Conservation (phyloP, 1,140 invertebrate genomes). For the Cyclina sinensis region DNA sequence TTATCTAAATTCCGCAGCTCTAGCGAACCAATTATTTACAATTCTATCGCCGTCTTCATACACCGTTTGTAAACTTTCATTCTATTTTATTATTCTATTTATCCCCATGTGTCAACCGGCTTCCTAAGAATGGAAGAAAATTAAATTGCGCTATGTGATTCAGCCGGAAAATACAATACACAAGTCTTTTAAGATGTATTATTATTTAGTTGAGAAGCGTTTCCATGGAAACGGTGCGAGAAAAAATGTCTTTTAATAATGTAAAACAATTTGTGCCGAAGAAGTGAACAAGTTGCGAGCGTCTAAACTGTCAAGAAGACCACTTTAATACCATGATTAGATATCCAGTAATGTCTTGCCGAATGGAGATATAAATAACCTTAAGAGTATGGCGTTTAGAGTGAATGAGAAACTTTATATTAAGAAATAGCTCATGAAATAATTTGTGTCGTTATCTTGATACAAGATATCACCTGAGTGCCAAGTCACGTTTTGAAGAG, state of each 20-base stretch:
- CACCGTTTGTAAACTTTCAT: not conserved
- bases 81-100: slow-evolving; percentile 2
- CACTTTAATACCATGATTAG: not conserved
- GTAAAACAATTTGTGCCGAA: slow-evolving; percentile 8
- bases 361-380: no score
- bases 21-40: no score
- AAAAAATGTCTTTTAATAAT: not conserved
- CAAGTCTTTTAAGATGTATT: slow-evolving; percentile 26
- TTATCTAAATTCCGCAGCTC: no score
- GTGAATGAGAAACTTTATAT: no score
- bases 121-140: not conserved
- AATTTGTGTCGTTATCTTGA: no score
- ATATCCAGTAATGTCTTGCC: no score
- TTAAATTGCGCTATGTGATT: not conserved
- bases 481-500: no score
- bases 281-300: not conserved
- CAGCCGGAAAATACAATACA: not conserved
- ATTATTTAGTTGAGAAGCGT: slow-evolving; percentile 16
- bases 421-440: no score
- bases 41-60: no score
- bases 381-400: no score
- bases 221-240: not conserved
- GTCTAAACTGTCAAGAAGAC: not conserved
- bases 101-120: not conserved
- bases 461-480: no score